phyloP scores from a whole-genome alignment of 2,113 vertebrate species.

The Ciconia maguari region DNA sequence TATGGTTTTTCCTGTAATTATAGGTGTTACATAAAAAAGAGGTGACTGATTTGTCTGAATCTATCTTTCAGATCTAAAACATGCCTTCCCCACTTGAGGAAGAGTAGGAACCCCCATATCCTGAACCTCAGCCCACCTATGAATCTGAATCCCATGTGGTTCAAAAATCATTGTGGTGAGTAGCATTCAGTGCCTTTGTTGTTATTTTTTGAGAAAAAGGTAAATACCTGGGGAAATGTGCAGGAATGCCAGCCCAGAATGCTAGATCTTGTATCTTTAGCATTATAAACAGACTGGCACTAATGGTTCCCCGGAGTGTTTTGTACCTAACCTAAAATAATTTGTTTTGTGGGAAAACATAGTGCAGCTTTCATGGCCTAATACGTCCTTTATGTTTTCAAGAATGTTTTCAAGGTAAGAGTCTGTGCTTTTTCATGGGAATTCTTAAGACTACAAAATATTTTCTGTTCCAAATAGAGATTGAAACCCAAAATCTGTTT shows the following conservation, averaged over 20 bases:
- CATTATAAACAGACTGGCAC: not conserved
- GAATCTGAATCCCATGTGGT: slow-evolving; percentile 95
- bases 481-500: not conserved
- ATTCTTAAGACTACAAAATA: not conserved
- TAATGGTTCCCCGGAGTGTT: not conserved
- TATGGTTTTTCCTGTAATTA: not conserved
- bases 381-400: not conserved
- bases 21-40: not conserved
- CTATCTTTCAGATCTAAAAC: slow-evolving; percentile 85
- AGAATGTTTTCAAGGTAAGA: not conserved
- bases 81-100: slow-evolving; percentile 90
- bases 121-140: slow-evolving; percentile 94
- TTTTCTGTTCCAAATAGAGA: not conserved
- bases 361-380: not conserved
- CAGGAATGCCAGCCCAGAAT: not conserved
- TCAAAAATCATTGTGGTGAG: slow-evolving; percentile 92
- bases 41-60: not conserved
- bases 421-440: not conserved
- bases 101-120: slow-evolving; percentile 90
- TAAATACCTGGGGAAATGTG: not conserved
- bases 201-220: not conserved
- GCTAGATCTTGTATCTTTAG: not conserved
- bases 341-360: not conserved
- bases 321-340: not conserved
- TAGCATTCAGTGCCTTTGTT: not conserved